Evolutionary conservation across 2,797 vertebrate species (phyloP).

Genomic region (Pangasius macronema): DNA sequence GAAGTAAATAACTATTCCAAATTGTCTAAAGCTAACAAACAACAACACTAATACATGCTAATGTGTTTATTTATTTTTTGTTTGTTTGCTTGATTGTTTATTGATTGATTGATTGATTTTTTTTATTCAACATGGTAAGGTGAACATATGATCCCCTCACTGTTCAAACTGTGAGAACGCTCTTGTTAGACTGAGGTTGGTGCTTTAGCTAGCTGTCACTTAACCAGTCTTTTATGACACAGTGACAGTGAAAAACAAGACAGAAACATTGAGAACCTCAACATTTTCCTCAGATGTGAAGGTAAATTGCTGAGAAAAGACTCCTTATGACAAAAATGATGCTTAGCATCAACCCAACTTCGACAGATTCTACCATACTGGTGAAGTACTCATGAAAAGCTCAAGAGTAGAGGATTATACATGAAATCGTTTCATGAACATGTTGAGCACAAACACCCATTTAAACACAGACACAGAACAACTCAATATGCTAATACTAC

Average conservation of each 20-base stretch:
- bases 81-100: too few relatives aligned
- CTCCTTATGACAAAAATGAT: neutral
- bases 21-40: neutral
- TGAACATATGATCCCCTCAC: neutral
- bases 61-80: neutral
- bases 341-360: neutral
- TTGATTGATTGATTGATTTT: neutral
- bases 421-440: neutral
- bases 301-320: neutral
- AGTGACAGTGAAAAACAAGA: neutral
- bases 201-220: too few relatives aligned
- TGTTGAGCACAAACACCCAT: too few relatives aligned
- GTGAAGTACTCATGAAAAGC: neutral
- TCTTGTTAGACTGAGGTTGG: neutral
- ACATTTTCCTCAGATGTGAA: neutral
- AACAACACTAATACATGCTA: neutral
- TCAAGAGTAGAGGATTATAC: neutral
- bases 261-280: neutral
- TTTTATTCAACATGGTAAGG: neutral
- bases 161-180: neutral
- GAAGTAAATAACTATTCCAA: neutral
- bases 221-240: neutral
- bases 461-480: neutral
- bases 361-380: neutral
- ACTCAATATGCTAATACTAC: neutral